A percentile compares a stretch with the other conserved stretches of the same genome.
phyloP scores from a whole-genome alignment of 1,140 invertebrate species.

The Eueides isabella region DNA sequence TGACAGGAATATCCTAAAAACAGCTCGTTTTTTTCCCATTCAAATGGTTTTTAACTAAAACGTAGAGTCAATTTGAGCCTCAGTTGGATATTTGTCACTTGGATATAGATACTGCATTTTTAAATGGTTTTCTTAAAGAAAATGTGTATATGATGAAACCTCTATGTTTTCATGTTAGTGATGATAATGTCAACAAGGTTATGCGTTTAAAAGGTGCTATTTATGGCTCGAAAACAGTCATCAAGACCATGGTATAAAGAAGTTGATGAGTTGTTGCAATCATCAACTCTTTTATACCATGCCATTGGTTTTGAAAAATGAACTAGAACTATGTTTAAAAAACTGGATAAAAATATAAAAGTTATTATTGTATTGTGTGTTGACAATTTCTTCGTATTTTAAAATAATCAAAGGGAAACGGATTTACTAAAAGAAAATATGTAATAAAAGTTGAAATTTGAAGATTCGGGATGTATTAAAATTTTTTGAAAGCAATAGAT shows the following conservation, averaged over 20 bases:
- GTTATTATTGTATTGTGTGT: conserved; percentile 35
- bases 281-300: conserved; percentile 26
- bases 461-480: neutral
- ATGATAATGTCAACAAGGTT: conserved; percentile 15
- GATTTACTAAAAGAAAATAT: conserved; percentile 20
- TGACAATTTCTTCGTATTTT: conserved; percentile 43
- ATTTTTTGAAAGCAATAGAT: conserved; percentile 26
- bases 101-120: too few species aligned
- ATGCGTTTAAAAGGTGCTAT: conserved; percentile 22
- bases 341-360: conserved; percentile 20
- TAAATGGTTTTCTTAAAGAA: too few species aligned
- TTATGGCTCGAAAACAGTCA: conserved; percentile 37
- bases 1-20: too few species aligned
- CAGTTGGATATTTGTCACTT: too few species aligned
- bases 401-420: conserved; percentile 38
- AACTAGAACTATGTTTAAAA: conserved; percentile 38
- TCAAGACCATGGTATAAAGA: conserved; percentile 31
- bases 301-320: too few species aligned
- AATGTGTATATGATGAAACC: conserved; percentile 12
- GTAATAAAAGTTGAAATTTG: conserved; percentile 14
- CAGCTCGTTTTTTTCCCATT: too few species aligned
- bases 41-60: too few species aligned
- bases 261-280: conserved; percentile 30
- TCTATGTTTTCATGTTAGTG: neutral
- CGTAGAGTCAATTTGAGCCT: too few species aligned